Percentiles rank a stretch among this genome's conserved stretches.
These are phyloP conservation scores for Pachydiplax longipennis DNA, from an alignment of 2,888 invertebrate species.

Conservation along the genomic window DNA sequence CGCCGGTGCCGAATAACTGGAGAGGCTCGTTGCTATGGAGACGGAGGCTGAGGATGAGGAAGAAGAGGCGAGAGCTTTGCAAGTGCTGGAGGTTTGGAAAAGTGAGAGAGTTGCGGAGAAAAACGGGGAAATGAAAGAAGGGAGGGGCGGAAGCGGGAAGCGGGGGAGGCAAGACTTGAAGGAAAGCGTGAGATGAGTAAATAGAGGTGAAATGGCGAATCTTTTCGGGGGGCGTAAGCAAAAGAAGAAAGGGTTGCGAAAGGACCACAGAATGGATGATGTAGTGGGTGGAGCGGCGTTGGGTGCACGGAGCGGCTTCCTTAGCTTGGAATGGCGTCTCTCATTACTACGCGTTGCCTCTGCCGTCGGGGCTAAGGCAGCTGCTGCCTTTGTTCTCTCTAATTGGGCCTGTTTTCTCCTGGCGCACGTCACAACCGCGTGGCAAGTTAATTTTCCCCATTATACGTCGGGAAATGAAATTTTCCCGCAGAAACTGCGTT, in stretches of 20 bases:
- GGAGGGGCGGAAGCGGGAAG: neutral
- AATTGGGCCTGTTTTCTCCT: conserved; percentile 43
- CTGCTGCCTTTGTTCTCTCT: conserved; percentile 39
- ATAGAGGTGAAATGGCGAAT: neutral
- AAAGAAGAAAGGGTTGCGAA: neutral
- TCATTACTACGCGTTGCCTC: neutral
- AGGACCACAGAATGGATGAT: neutral
- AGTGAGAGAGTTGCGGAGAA: neutral
- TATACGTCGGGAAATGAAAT: conserved; percentile 45
- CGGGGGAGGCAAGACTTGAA: neutral
- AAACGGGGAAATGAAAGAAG: neutral
- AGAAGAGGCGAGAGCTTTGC: neutral
- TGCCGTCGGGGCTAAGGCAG: neutral
- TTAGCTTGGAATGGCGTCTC: conserved; percentile 8
- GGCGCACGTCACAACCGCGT: conserved; percentile 23
- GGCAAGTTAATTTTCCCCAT: conserved; percentile 46
- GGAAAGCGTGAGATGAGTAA: neutral
- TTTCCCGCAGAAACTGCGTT: conserved; percentile 29
- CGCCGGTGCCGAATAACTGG: conserved; percentile 37
- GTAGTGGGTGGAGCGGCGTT: neutral
- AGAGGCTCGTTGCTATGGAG: conserved; percentile 19
- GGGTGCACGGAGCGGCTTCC: neutral
- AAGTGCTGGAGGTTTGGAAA: neutral
- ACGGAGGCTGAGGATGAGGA: neutral
- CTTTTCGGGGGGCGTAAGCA: neutral